Percentiles rank a stretch among this genome's conserved stretches.
phyloP scores from a whole-genome alignment of 2,797 vertebrate genomes.

The Syncerus caffer region DNA sequence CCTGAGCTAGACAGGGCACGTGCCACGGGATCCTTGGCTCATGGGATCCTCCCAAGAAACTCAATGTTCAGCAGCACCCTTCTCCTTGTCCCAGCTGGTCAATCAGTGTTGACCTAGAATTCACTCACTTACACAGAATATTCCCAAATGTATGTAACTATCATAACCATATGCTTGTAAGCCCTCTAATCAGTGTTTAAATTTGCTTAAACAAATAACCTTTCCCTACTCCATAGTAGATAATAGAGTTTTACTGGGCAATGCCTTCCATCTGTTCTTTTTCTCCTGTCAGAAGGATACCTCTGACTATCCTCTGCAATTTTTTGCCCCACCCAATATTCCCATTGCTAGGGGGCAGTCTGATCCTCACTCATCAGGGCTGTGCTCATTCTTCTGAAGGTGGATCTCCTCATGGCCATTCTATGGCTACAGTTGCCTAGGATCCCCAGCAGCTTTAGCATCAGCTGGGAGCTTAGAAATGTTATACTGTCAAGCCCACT shows the following conservation, averaged over 20 bases:
- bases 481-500: neutral
- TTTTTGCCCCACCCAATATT: neutral
- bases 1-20: neutral
- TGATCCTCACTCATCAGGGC: neutral
- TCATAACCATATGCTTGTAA: neutral
- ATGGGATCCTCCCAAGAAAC: neutral
- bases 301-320: neutral
- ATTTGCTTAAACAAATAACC: neutral
- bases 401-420: neutral
- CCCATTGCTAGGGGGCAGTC: too few species aligned
- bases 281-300: neutral
- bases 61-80: neutral
- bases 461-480: neutral
- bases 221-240: neutral
- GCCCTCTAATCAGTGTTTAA: neutral
- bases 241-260: neutral
- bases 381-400: neutral
- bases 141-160: neutral
- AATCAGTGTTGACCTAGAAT: neutral
- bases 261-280: rapidly evolving
- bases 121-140: neutral
- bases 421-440: neutral
- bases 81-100: neutral
- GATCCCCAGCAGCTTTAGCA: neutral
- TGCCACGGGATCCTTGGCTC: neutral